phyloP scores from a whole-genome alignment of 1,140 invertebrate genomes.

The Agrypnia vestita region DNA sequence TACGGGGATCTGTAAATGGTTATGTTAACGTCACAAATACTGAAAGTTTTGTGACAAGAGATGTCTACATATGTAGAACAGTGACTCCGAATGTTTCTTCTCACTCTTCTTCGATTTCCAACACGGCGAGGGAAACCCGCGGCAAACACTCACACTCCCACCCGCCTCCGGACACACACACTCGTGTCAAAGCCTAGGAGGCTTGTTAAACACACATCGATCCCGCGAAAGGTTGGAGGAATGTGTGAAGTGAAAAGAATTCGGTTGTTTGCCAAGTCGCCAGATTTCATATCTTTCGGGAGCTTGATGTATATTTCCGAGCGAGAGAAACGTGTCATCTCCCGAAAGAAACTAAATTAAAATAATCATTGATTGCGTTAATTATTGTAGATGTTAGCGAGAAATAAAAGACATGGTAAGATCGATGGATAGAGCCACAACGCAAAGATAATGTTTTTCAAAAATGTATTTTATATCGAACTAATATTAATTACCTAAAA shows the following conservation, averaged over 20 bases:
- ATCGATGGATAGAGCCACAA: no score
- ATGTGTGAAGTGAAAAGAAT: neutral
- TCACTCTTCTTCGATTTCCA: slow-evolving; percentile 21
- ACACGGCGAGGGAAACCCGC: slow-evolving; percentile 19
- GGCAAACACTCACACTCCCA: neutral
- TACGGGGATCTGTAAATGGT: slow-evolving; percentile 40
- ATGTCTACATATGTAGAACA: slow-evolving; percentile 3
- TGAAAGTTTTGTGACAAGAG: slow-evolving; percentile 4
- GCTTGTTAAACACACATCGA: slow-evolving; percentile 26
- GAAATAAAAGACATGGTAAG: no score
- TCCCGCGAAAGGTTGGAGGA: neutral
- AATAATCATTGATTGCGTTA: no score
- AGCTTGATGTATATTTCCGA: no score
- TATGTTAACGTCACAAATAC: slow-evolving; percentile 28
- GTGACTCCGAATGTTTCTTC: slow-evolving; percentile 13
- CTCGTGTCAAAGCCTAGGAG: neutral
- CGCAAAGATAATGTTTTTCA: no score
- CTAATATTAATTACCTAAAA: no score
- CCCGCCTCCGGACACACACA: neutral
- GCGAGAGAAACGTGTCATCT: no score
- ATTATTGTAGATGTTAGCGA: no score
- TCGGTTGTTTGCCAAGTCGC: neutral
- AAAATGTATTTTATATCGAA: no score
- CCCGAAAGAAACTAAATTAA: no score
- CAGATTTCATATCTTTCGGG: no score